phyloP scores from a whole-genome alignment of 2,797 vertebrate species.

The Pitangus sulphuratus region DNA sequence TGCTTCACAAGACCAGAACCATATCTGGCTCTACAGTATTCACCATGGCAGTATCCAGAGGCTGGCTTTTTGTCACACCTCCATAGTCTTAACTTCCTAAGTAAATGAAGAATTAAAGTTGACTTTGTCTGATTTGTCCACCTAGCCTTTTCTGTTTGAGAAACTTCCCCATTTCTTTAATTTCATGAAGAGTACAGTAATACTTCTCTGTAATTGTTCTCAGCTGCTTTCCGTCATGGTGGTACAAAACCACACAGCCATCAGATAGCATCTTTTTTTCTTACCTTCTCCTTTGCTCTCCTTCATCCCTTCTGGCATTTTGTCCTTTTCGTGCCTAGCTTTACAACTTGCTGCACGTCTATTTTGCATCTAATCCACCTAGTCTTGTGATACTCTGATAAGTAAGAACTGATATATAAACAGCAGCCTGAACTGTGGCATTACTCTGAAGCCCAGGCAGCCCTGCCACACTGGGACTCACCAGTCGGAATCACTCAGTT shows the following conservation, averaged over 20 bases:
- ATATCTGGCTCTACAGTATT: background rate
- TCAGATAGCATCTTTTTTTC: background rate
- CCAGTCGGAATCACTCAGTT: fast-evolving
- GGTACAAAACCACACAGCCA: background rate
- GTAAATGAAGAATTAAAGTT: background rate
- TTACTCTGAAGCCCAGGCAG: background rate
- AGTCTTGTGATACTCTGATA: background rate
- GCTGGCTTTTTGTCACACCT: background rate
- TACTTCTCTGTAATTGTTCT: background rate
- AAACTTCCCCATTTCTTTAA: background rate
- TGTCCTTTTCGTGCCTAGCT: background rate
- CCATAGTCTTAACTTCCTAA: background rate
- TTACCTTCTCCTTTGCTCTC: background rate
- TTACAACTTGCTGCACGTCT: background rate
- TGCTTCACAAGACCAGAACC: background rate
- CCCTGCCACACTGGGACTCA: background rate
- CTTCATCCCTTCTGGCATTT: background rate
- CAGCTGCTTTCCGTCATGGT: background rate
- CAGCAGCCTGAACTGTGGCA: background rate
- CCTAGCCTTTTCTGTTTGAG: background rate
- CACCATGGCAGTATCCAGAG: background rate
- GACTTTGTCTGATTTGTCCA: background rate
- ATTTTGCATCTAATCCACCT: background rate
- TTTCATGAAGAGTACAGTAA: fast-evolving
- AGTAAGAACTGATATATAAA: background rate